Conservation (phyloP, 2,888 invertebrate genomes). For the Harpagoxenus sublaevis region DNA sequence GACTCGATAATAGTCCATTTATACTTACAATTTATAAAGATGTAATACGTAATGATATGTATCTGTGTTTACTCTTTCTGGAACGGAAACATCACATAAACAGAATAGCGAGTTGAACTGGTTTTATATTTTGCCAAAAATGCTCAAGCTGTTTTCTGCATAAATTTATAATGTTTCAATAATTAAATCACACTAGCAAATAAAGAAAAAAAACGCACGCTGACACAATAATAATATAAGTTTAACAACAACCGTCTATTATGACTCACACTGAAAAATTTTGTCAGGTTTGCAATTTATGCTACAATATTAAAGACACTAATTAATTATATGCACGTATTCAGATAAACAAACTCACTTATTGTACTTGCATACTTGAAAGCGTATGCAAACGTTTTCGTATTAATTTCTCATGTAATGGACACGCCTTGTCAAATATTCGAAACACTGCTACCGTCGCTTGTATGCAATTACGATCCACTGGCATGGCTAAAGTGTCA, state of each 20-base stretch:
- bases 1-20: not conserved
- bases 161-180: not conserved
- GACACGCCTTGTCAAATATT: slow-evolving; percentile 53
- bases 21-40: slow-evolving; percentile 17
- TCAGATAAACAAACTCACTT: not conserved
- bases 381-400: not conserved
- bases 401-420: not conserved
- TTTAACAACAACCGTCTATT: not conserved
- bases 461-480: slow-evolving; percentile 14
- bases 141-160: not conserved
- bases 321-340: not conserved
- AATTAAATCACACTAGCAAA: not conserved
- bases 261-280: slow-evolving; percentile 5
- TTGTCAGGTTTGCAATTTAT: not conserved
- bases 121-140: not conserved
- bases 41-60: not conserved
- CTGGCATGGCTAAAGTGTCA: not conserved
- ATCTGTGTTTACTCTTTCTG: not conserved
- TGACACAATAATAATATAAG: not conserved
- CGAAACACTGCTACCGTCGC: slow-evolving; percentile 7
- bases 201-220: not conserved
- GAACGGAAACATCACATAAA: not conserved
- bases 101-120: not conserved
- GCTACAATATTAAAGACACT: not conserved
- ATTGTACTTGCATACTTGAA: not conserved